A percentile compares a stretch with the other conserved stretches of the same genome.
Conservation (phyloP, 2,888 invertebrate species). For the Timema cristinae region DNA sequence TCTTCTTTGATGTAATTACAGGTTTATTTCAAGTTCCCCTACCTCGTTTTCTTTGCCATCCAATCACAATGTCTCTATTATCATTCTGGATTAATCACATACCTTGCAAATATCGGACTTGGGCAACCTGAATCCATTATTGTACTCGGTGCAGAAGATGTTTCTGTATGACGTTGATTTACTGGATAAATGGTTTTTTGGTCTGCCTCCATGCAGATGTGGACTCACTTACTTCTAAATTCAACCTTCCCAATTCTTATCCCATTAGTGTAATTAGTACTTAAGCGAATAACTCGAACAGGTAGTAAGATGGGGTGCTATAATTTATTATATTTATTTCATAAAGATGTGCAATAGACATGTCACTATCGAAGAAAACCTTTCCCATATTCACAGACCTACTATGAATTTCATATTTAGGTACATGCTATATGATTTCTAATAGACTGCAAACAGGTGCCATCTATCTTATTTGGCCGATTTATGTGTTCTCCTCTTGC, state of each 20-base stretch:
- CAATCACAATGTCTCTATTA: not conserved
- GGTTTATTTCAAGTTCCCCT: not conserved
- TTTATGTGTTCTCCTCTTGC: not conserved
- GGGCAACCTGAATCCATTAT: not conserved
- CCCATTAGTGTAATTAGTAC: too few relatives aligned
- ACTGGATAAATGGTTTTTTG: not conserved
- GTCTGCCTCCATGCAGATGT: too few relatives aligned
- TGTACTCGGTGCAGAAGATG: not conserved
- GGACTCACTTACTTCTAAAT: too few relatives aligned
- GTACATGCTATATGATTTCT: not conserved
- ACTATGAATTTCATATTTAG: not conserved
- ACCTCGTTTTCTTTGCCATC: not conserved
- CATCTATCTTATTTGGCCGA: not conserved
- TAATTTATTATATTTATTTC: not conserved
- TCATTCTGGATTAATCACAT: not conserved
- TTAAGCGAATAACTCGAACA: too few relatives aligned
- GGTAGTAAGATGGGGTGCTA: too few relatives aligned
- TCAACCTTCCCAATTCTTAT: too few relatives aligned
- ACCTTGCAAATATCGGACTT: conserved; percentile 7
- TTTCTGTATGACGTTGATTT: not conserved
- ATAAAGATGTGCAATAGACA: conserved; percentile 8
- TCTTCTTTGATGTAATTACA: conserved; percentile 7
- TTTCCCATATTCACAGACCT: conserved; percentile 1
- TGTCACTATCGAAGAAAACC: conserved; percentile 3
- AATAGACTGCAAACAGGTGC: not conserved